phyloP scores from a whole-genome alignment of 2,113 vertebrate species.

The Tyrannus savana region DNA sequence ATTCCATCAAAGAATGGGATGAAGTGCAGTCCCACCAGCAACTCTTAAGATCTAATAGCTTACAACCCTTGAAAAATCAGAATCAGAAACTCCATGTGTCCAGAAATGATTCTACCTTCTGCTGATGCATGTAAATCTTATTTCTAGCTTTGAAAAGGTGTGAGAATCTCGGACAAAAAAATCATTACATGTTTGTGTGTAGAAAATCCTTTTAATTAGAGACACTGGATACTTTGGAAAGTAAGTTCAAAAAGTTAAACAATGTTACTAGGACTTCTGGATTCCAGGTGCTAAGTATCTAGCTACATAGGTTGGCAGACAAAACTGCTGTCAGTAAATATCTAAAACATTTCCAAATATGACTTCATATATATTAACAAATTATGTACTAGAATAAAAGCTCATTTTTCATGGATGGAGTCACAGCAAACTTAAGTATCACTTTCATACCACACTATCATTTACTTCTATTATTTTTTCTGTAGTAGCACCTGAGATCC shows the following conservation, averaged over 20 bases:
- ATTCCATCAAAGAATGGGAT: not conserved
- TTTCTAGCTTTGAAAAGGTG: not conserved
- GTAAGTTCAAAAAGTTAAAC: not conserved
- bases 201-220: not conserved
- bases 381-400: not conserved
- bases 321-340: not conserved
- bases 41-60: not conserved
- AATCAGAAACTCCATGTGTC: not conserved
- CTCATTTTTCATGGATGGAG: not conserved
- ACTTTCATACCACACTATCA: not conserved
- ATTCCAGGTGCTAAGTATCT: not conserved
- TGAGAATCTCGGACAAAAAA: not conserved
- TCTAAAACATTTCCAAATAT: not conserved
- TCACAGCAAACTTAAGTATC: not conserved
- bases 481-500: not conserved
- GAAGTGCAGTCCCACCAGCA: not conserved
- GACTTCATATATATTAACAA: not conserved
- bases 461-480: not conserved
- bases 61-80: not conserved
- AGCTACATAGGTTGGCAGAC: not conserved
- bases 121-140: not conserved
- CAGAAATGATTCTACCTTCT: not conserved
- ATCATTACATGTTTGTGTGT: not conserved
- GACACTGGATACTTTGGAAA: not conserved
- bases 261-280: not conserved